These are phyloP conservation scores for Opisthograptis luteolata DNA, from an alignment of 2,888 invertebrate genomes.

Conservation along the genomic window DNA sequence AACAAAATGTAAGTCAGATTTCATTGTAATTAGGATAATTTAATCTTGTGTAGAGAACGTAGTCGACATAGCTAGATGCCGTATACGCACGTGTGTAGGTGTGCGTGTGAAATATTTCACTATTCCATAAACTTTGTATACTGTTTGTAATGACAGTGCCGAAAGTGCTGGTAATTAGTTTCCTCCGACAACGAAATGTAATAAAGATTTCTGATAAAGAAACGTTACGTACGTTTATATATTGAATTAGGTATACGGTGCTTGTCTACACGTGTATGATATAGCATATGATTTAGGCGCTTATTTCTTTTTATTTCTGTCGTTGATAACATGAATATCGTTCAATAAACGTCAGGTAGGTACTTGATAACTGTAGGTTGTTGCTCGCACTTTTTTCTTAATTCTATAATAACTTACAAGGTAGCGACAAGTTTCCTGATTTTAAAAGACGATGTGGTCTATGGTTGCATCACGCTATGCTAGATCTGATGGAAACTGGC, in stretches of 20 bases:
- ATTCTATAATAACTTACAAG: too few species aligned
- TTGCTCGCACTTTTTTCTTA: too few species aligned
- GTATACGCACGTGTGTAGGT: neutral
- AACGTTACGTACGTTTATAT: constrained; percentile 26
- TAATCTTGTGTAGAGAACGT: too few species aligned
- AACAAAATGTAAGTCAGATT: too few species aligned
- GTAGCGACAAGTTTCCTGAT: too few species aligned
- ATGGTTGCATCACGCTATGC: too few species aligned
- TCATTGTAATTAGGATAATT: too few species aligned
- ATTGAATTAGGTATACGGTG: constrained; percentile 21
- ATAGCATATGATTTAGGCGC: neutral
- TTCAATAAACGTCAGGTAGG: too few species aligned
- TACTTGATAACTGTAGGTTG: too few species aligned
- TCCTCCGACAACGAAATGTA: constrained; percentile 26
- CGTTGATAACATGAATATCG: neutral
- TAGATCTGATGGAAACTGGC: too few species aligned
- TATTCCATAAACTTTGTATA: neutral
- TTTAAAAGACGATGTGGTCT: too few species aligned
- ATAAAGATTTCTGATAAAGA: constrained; percentile 32
- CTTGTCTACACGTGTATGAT: constrained; percentile 12
- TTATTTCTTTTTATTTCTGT: neutral
- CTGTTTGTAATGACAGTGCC: constrained; percentile 6
- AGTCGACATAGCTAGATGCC: neutral
- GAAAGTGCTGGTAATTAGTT: constrained; percentile 29
- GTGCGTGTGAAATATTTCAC: neutral